phyloP scores from a whole-genome alignment of 2,888 invertebrate genomes.

The Resseliella maxima region DNA sequence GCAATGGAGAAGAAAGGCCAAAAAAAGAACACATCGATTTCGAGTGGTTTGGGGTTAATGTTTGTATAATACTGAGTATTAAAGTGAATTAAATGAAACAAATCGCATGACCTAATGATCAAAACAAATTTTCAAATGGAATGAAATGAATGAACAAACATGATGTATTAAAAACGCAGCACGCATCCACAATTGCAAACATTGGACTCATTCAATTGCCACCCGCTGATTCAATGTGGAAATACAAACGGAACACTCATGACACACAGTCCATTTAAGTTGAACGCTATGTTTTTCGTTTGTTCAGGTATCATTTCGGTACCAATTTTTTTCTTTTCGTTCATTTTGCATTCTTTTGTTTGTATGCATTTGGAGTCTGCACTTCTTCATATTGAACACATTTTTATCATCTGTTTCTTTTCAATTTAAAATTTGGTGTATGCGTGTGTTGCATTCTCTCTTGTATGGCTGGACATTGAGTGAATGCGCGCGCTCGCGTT shows the following conservation, averaged over 20 bases:
- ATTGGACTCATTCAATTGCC: not conserved
- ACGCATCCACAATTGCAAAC: not conserved
- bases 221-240: constrained; percentile 9
- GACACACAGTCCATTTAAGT: not conserved
- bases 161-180: constrained; percentile 17
- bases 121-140: constrained; percentile 36
- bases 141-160: too few relatives aligned
- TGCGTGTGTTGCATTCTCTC: not conserved
- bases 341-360: constrained; percentile 32
- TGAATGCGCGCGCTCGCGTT: not conserved
- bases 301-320: constrained; percentile 27
- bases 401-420: constrained; percentile 52
- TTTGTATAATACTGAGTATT: constrained; percentile 27
- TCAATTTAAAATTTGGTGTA: too few relatives aligned
- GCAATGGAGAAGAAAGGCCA: not conserved
- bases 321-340: constrained; percentile 5
- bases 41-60: constrained; percentile 5
- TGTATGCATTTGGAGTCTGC: not conserved
- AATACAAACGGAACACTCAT: not conserved
- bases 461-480: not conserved
- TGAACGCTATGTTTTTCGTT: too few relatives aligned
- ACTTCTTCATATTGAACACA: not conserved
- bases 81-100: constrained; percentile 28
- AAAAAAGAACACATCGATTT: not conserved
- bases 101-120: constrained; percentile 51